Evolutionary conservation across 2,113 vertebrate species (phyloP), one percentile per base, ranked within the genome.

Genomic region (Gnathonemus longibarbis): DNA sequence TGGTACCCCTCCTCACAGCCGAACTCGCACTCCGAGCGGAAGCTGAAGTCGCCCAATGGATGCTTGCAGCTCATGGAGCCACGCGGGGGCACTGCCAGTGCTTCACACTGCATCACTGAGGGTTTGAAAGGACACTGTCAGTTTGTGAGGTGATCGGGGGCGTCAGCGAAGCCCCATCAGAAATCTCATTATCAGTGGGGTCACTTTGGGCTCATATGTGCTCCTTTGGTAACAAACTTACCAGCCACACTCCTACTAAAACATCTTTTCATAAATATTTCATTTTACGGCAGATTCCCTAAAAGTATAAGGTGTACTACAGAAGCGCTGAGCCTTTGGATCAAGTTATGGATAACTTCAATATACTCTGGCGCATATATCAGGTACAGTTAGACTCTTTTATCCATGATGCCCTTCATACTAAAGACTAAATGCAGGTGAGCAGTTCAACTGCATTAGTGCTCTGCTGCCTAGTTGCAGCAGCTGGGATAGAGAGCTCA

Each of bases 81-180:
- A 0, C 93, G 83, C 77, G 5, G 53, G 7, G 92, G 94, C 0
- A 27, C 1, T 13, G 90, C 83, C 87, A 96, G 77, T 3, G 85
- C 87, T 27, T 90, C 91, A 77, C 96, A 97, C 50, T 94, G 91
- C 11, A 94, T 92, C 91, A 91, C 96, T 97, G 91, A 4, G 49
- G 49, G 13, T 50, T 50, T 13, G 49, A 50, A 91, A 45, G 46
- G 84, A 84, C 84, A 87, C 46, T 87, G 19, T 83, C 5, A 3
- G 83, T 48, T 45, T 10, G 8, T 24, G n/a, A 70, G 3, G 62
- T 3, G 62, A 70, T 80, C 13, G 35, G 35, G n/a, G 62, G 3
- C 0, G 10, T 70, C 24, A 66, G 62, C 10, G 0, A 13, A 31
- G n/a, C 62, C 13, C 39, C 39, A 24, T 42, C 42, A 84, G 42